These are phyloP conservation scores for Nephrotoma appendiculata DNA, from an alignment of 2,888 invertebrate genomes.

Conservation along the genomic window DNA sequence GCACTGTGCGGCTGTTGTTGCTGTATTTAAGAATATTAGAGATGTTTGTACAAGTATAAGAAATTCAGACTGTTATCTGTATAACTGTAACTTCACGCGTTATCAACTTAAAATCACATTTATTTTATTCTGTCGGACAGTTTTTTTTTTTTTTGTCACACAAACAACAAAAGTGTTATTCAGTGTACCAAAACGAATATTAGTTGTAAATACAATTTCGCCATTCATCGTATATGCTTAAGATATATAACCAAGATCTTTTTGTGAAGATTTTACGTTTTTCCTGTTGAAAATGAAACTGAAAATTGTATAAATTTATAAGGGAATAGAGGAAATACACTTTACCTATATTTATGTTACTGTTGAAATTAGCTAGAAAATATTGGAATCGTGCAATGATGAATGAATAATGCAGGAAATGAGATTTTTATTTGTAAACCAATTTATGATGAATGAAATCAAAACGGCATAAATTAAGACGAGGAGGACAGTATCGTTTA, in stretches of 20 bases:
- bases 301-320: background rate
- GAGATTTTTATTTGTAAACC: background rate
- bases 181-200: background rate
- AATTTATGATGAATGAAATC: background rate
- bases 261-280: background rate
- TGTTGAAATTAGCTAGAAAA: background rate
- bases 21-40: background rate
- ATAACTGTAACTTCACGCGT: slow-evolving; percentile 7
- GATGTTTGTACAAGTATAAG: background rate
- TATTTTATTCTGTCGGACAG: slow-evolving; percentile 6
- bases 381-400: background rate
- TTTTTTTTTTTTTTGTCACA: background rate
- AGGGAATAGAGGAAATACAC: background rate
- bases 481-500: too few relatives aligned
- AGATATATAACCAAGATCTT: background rate
- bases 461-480: background rate
- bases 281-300: background rate
- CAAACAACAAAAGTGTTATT: background rate
- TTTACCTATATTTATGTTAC: background rate
- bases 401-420: background rate
- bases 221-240: background rate
- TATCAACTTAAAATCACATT: slow-evolving; percentile 7
- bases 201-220: background rate
- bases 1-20: background rate
- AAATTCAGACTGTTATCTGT: slow-evolving; percentile 5